phyloP scores from a whole-genome alignment of 1,140 invertebrate genomes.

The Plectrocnemia conspersa region DNA sequence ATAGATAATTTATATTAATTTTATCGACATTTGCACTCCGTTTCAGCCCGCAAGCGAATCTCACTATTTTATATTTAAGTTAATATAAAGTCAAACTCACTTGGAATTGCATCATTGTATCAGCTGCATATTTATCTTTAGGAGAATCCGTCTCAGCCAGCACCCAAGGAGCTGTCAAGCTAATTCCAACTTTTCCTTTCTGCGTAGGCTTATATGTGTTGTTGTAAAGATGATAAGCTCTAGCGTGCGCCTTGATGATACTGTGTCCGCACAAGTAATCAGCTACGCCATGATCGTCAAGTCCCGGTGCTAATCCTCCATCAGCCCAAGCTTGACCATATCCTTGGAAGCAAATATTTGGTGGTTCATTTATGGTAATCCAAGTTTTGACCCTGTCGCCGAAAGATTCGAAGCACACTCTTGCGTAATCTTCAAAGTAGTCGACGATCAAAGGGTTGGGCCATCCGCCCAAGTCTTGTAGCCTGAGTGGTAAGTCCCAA shows the following conservation, averaged over 20 bases:
- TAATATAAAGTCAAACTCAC: slow-evolving; percentile 32
- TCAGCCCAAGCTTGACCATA: slow-evolving; percentile 47
- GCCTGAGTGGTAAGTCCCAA: slow-evolving; percentile 40
- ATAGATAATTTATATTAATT: too few relatives aligned
- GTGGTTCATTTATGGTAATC: slow-evolving; percentile 54
- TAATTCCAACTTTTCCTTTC: slow-evolving; percentile 49
- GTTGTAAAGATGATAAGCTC: slow-evolving; percentile 37
- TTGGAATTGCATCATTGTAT: slow-evolving; percentile 42
- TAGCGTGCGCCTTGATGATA: slow-evolving; percentile 46
- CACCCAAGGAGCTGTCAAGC: slow-evolving; percentile 48
- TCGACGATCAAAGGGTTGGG: slow-evolving; percentile 38
- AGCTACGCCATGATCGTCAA: slow-evolving; percentile 42
- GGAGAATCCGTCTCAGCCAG: slow-evolving; percentile 42
- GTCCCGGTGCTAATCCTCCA: slow-evolving; percentile 40
- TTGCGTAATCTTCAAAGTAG: slow-evolving; percentile 53
- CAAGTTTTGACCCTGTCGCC: slow-evolving; percentile 51
- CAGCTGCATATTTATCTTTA: slow-evolving; percentile 48
- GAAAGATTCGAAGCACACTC: slow-evolving; percentile 47
- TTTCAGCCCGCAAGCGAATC: too few relatives aligned
- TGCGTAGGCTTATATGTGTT: slow-evolving; percentile 40
- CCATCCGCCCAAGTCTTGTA: slow-evolving; percentile 35
- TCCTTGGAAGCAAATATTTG: slow-evolving; percentile 41
- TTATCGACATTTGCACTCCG: too few relatives aligned
- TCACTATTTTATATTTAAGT: neutral
- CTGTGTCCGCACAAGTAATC: slow-evolving; percentile 50